These are phyloP conservation scores for Phocoena sinus DNA, from an alignment of 2,113 vertebrate genomes.

Conservation along the genomic window DNA sequence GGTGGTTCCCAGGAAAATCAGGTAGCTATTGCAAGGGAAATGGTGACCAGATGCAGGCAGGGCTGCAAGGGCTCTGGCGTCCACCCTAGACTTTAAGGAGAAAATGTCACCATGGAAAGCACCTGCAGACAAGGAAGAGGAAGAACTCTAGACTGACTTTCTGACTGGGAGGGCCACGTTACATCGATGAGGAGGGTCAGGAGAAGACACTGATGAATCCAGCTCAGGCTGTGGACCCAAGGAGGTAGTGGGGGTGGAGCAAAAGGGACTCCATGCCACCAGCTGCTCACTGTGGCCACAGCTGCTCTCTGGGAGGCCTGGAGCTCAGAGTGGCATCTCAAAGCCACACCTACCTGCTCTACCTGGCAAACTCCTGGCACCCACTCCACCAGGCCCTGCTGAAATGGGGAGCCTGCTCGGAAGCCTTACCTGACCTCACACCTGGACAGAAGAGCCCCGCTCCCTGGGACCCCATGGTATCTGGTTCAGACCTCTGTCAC, in stretches of 20 bases:
- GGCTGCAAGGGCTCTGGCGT: background rate
- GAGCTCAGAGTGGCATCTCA: background rate
- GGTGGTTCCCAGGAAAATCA: background rate
- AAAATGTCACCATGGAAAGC: background rate
- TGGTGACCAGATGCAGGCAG: background rate
- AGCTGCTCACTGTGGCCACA: background rate
- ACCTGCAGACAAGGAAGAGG: background rate
- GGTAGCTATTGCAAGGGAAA: background rate
- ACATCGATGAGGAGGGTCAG: background rate
- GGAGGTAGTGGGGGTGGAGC: background rate
- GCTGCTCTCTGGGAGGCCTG: background rate
- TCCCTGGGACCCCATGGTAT: accelerated
- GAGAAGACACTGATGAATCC: background rate
- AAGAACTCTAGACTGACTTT: background rate
- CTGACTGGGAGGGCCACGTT: background rate
- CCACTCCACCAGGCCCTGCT: background rate
- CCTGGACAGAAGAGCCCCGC: background rate
- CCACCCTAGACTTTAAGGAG: background rate
- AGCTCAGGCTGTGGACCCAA: background rate
- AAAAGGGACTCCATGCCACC: background rate
- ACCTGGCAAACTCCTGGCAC: background rate
- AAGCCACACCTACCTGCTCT: background rate
- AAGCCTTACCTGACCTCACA: background rate
- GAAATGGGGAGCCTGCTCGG: background rate
- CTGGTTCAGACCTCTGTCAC: background rate